Evolutionary conservation across 2,797 vertebrate species (phyloP), one percentile per base, ranked within the genome.

Genomic region (Crocidura indochinensis): DNA sequence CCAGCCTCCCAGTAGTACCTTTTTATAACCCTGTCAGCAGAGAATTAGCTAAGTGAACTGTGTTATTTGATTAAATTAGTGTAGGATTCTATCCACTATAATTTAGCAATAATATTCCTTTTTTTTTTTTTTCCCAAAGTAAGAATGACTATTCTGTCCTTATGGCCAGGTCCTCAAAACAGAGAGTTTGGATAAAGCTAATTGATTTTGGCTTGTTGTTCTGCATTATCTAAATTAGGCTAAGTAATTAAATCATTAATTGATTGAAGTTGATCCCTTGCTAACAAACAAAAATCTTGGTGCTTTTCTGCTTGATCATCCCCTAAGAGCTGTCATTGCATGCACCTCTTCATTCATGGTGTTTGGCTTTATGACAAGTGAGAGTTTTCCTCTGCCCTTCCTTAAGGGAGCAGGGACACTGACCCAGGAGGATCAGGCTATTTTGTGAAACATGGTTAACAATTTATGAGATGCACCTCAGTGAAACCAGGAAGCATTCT

Each of bases 231-330:
- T 95, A 97, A 97, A 98, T 98, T 97, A 95, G 74, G 72, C 68
- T 94, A 84, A 92, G 84, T 96, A 96, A 96, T 98, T 97, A 97
- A 97, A 97, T 95, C 80, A 96, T 96, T 96, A 97, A 96, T 97
- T 97, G 95, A 97, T 98, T 97, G 94, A 91, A 91, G 89, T 49
- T 91, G 96, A 96, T 95, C 86, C 82, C 92, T 95, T 96, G 79
- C 91, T 97, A 96, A 92, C 53, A 94, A 88, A 95, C 62, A 85
- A 74, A 95, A 94, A 96, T 51, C 85, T 94, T 44, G 67, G 29
- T 96, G 83, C 62, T 97, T 96, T 95, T 68, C 20, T 88, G 17
- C 87, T 72, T 87, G 78, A 94, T 96, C 86, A 94, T 96, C 86
- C 73, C 31, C 0, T 85, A 87, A 85, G 84, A 96, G 73, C 62